Evolutionary conservation across 2,888 invertebrate species (phyloP).

Genomic region (Netelia virgata): DNA sequence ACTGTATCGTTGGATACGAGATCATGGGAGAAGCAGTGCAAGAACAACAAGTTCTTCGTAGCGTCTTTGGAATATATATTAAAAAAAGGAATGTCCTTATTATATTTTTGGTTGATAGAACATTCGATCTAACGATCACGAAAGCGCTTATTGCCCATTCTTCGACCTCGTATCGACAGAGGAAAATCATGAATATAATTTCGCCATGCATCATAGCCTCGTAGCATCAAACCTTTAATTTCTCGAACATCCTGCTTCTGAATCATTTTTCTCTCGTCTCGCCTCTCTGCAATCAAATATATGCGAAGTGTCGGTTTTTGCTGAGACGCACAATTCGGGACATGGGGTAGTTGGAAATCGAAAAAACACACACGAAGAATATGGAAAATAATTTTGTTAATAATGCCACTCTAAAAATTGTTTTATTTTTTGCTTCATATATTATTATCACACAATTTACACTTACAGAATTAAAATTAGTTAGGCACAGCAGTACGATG

Average conservation of each 20-base stretch:
- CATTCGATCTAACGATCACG: conserved; percentile 4
- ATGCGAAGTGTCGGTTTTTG: conserved; percentile 65
- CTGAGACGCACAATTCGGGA: conserved; percentile 59
- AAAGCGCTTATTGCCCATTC: conserved; percentile 32
- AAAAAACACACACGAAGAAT: conserved; percentile 56
- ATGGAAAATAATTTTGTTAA: conserved; percentile 24
- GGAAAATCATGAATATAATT: conserved; percentile 66
- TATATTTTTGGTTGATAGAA: not conserved
- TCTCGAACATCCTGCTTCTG: conserved; percentile 83
- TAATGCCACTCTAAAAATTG: conserved; percentile 40
- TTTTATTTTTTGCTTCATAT: conserved; percentile 33
- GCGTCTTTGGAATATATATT: conserved; percentile 50
- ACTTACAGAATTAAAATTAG: conserved; percentile 55
- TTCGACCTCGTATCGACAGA: conserved; percentile 60
- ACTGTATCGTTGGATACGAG: conserved; percentile 53
- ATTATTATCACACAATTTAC: conserved; percentile 45
- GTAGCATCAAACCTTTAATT: conserved; percentile 83
- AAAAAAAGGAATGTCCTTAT: conserved; percentile 1
- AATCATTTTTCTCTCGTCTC: conserved; percentile 80
- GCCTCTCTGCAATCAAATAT: conserved; percentile 80
- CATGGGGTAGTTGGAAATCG: conserved; percentile 46
- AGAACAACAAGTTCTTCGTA: conserved; percentile 14
- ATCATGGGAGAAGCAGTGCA: conserved; percentile 53
- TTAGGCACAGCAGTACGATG: conserved; percentile 53
- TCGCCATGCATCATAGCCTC: conserved; percentile 77